Base-by-base conservation (phyloP, 2,113 vertebrate species). In the Agapornis roseicollis region DNA sequence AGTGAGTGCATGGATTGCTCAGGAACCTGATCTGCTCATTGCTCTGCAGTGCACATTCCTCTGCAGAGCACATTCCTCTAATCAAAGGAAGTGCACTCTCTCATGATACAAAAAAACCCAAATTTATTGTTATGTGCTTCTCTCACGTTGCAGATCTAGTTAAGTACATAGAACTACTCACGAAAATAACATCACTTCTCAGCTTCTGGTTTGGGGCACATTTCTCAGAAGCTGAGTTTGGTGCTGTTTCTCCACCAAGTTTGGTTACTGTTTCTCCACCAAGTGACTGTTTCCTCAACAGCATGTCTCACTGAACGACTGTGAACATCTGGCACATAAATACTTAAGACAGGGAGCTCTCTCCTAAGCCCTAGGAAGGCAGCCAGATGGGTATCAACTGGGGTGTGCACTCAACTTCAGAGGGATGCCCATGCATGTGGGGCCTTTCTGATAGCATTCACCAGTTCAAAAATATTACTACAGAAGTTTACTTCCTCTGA, bases 401-500 rank as follows among this genome's bases (percentile, higher is more conserved):
- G 58, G 65, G 11, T 4, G 13, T 4, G 63, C 23, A 6, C 74
- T 37, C 12, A 0, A 3, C 20, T 33, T 77, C 58, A 17, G 35
- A 2, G 46, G 31, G 46, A 19, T 10, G 18, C 81, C 63, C 2
- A 1, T 7, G 50, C 27, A 13, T 0, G 4, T 3, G 0, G 24
- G 13, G 16, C 15, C 1, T 49, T 77, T n/a, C 78, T 80, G 16
- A 89, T 33, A 84, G 60, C 72, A 53, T 25, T 66, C 78, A 71
- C 23, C 56, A 10, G 17, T 22, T 91, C 37, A 79, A 60, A 80
- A 92, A 7, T 2, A 70, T 2, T 6, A 50, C 87, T 9, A 63
- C 20, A 72, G 49, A 85, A 35, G 15, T 95, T 95, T 96, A 95
- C 95, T 97, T 94, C 41, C 78, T 80, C 71, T 49, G 13, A 85